Conservation (phyloP, 2,113 vertebrate species). For the Onychostruthus taczanowskii region DNA sequence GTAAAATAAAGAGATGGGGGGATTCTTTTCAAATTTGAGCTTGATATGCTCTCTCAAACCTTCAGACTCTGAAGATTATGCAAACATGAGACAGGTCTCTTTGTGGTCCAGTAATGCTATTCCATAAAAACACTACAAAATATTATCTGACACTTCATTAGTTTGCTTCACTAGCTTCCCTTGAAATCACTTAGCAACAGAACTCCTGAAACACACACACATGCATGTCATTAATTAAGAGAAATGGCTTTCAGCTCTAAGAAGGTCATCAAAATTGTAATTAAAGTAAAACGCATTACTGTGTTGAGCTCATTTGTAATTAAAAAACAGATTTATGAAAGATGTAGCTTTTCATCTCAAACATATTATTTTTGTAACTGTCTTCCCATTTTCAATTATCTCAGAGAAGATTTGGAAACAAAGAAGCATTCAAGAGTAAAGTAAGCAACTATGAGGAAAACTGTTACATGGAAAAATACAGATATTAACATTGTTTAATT, state of each 20-base stretch:
- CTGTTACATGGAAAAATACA: not conserved
- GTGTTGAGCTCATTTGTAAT: slow-evolving; percentile 23
- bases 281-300: slow-evolving; percentile 55
- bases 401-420: slow-evolving; percentile 1
- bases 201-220: slow-evolving; percentile 30
- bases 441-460: not conserved
- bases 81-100: not conserved
- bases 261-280: slow-evolving; percentile 53
- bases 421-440: not conserved
- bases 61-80: not conserved
- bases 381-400: not conserved
- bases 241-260: slow-evolving; percentile 37
- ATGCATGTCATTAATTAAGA: slow-evolving; percentile 33
- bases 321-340: slow-evolving; percentile 50
- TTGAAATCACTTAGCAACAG: slow-evolving; percentile 61
- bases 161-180: slow-evolving; percentile 26
- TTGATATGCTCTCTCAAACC: not conserved
- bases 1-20: not conserved
- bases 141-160: slow-evolving; percentile 42
- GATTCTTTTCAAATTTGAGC: not conserved
- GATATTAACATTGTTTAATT: not conserved
- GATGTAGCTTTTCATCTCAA: slow-evolving; percentile 32
- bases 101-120: not conserved
- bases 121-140: not conserved
- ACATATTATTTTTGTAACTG: slow-evolving; percentile 14